Evolutionary conservation across 2,888 invertebrate species (phyloP), one percentile per base, ranked within the genome.

Genomic region (Tanaodytes sp.): DNA sequence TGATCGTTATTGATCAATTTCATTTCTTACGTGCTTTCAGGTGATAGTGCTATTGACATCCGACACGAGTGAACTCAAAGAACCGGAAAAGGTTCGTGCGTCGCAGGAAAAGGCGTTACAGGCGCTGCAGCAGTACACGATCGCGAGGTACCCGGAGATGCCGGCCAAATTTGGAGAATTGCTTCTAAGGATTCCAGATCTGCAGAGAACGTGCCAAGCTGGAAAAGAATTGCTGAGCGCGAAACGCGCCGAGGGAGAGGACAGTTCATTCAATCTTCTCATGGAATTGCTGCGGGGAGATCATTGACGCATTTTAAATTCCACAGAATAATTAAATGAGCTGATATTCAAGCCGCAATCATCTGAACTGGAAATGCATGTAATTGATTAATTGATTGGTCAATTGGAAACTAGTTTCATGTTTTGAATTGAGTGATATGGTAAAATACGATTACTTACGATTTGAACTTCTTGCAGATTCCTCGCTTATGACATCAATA

Each of bases 151-250:
- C 86, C 95, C 96, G 11, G 93, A 95, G 75, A 92, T 93, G 85
- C 96, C 96, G 51, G 94, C 96, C 76, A 97, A 98, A 87, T 97
- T 97, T 84, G 97, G 97, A 37, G 97, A 97, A 86, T 87, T 98
- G 57, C 87, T 98, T 72, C 88, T 97, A 70, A 90, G 97, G 78
- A 95, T 98, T 85, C 96, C 97, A 11, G 97, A 98, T 86, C 88
- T 98, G 78, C 96, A 97, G 86, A 89, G 97, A 82, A 95, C 97
- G 76, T 97, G 97, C 86, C 95, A 96, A 89, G 92, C 94, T 75
- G 95, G 96, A 77, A 97, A 97, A 86, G 97, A 96, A 85, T 93
- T 96, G 91, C 88, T 97, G 77, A 91, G 91, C 61, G 90, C 91
- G 75, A 94, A 95, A 85, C 95, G 96, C 75, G 94, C 95, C 67